Percentiles rank a stretch among this genome's conserved stretches.
Evolutionary conservation across 2,888 invertebrate species (phyloP).

Genomic region (Meiosimyza platycephala): DNA sequence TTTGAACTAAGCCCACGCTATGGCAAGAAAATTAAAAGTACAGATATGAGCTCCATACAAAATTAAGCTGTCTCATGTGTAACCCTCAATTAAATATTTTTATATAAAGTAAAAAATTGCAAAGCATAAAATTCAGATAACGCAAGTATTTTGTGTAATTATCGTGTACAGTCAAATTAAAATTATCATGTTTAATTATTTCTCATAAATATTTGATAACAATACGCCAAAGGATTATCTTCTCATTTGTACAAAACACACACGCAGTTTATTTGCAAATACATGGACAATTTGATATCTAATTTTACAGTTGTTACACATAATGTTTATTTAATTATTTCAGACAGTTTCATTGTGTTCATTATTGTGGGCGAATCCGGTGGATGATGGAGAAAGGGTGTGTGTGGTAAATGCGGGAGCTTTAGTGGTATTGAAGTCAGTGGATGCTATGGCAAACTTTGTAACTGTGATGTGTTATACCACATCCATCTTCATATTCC

Average conservation of each 20-base stretch:
- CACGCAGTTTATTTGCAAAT: slow-evolving; percentile 3
- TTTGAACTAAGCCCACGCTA: too few relatives aligned
- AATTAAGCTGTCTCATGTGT: too few relatives aligned
- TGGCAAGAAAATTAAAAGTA: too few relatives aligned
- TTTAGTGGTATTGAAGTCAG: background rate
- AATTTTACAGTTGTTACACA: slow-evolving; percentile 14
- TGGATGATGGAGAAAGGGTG: background rate
- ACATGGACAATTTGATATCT: slow-evolving; percentile 24
- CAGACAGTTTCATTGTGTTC: slow-evolving; percentile 15
- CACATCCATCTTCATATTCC: slow-evolving; percentile 20
- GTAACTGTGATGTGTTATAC: background rate
- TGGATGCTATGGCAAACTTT: background rate
- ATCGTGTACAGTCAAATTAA: slow-evolving; percentile 13
- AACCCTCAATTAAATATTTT: too few relatives aligned
- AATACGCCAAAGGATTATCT: slow-evolving; percentile 23
- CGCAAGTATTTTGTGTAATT: slow-evolving; percentile 13
- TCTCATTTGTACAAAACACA: slow-evolving; percentile 1
- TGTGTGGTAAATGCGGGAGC: background rate
- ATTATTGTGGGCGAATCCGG: background rate
- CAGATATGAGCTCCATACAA: too few relatives aligned
- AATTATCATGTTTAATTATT: slow-evolving; percentile 18
- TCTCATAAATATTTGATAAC: slow-evolving; percentile 19
- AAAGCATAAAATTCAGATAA: slow-evolving; percentile 10
- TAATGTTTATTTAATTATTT: slow-evolving; percentile 26
- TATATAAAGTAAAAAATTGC: background rate